Evolutionary conservation across 2,113 vertebrate genomes (phyloP).

Genomic region (Tichodroma muraria): DNA sequence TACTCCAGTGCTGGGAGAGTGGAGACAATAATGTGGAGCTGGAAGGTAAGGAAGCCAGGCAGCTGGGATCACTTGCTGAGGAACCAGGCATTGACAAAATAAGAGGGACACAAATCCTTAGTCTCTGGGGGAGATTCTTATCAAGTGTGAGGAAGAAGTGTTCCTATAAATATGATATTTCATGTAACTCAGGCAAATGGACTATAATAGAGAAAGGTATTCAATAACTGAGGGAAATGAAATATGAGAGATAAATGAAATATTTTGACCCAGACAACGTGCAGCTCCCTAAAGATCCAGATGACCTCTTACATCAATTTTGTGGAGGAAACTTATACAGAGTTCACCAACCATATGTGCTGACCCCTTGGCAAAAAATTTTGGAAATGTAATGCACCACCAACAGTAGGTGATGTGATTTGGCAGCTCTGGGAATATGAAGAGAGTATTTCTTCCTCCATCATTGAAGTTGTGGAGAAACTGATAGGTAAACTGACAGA

Average conservation of each 20-base stretch:
- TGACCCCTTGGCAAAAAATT: rapidly evolving
- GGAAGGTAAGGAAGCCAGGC: neutral
- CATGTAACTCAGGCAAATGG: neutral
- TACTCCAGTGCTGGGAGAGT: neutral
- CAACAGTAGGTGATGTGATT: rapidly evolving
- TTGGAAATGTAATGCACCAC: neutral
- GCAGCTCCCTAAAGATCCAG: neutral
- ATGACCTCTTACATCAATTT: neutral
- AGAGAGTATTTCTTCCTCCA: neutral
- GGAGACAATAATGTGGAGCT: neutral
- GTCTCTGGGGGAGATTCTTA: neutral
- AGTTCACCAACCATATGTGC: neutral
- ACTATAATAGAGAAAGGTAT: neutral
- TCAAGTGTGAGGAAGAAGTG: neutral
- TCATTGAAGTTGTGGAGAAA: neutral
- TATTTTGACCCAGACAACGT: neutral
- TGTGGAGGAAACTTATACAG: neutral
- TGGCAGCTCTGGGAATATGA: neutral
- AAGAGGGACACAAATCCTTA: no score
- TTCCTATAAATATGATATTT: neutral
- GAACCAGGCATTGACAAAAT: neutral
- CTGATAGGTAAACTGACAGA: neutral
- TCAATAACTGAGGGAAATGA: neutral
- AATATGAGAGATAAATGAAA: neutral
- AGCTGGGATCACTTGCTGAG: neutral